Base-by-base conservation (phyloP, 2,113 vertebrate species). In the Micromys minutus region DNA sequence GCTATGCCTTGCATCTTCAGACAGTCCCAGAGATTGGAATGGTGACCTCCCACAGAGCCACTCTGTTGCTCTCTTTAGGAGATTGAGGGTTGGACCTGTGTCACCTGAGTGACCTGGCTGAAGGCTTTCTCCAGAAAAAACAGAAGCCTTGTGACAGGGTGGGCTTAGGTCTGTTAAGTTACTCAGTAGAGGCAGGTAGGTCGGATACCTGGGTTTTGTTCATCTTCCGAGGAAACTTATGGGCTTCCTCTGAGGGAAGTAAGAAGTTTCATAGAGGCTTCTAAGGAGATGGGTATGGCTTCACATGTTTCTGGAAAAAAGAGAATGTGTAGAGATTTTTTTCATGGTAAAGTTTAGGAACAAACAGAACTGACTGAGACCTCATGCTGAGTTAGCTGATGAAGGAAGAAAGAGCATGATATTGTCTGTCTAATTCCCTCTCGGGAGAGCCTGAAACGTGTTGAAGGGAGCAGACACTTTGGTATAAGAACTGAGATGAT, bases 381-480 rank as follows among this genome's bases (percentile, higher is more conserved):
- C 57, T 65, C 45, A n/a, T 57, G 57, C 57, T 55, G n/a, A 84
- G 21, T 63, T 22, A n/a, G 36, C 24, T 21, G 55, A 4, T 36
- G 59, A n/a, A 79, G 76, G 21, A 3, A 61, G 59, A 57, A 59
- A 55, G 50, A 15, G 15, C 26, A 15, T 83, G 76, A 61, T 7
- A 1, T 36, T 7, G 0, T 31, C 47, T 4, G 1, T 4, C 2
- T 6, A 16, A 22, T 10, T 72, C 12, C 50, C 15, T 45, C 22
- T 6, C 52, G 15, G 1, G 83, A 59, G 10, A 50, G 42, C 59
- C 55, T 50, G 52, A 50, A 21, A 36, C 67, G 2, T 5, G 9
- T 22, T 57, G 26, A 57, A 9, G 2, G 6, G 5, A 45, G 31
- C 29, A 93, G 36, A 59, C 10, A 55, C 34, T 45, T 61, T 15